Percentiles rank a stretch among this genome's conserved stretches.
These are phyloP conservation scores for Zaprionus taronus DNA, from an alignment of 1,140 invertebrate species.

Conservation along the genomic window DNA sequence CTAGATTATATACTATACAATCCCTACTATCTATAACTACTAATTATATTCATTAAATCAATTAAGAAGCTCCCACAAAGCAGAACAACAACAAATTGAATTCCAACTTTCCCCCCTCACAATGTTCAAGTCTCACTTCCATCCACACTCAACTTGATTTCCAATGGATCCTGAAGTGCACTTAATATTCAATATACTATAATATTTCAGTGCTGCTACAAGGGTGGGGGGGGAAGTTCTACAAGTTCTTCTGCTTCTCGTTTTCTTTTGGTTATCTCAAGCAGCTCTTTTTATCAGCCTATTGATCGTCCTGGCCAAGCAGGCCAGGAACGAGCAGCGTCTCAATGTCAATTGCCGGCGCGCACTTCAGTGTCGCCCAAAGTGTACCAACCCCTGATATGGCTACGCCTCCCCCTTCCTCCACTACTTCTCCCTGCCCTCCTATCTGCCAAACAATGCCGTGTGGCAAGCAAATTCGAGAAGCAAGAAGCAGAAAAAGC, in stretches of 20 bases:
- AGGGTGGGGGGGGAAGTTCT: background rate
- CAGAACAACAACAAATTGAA: constrained; percentile 1
- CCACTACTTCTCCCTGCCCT: background rate
- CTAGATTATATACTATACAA: too few species aligned
- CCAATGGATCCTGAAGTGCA: constrained; percentile 3
- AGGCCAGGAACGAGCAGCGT: background rate
- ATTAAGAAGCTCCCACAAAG: background rate
- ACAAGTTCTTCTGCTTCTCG: background rate
- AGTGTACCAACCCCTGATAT: background rate
- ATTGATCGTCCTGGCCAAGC: constrained; percentile 2
- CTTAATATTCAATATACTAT: constrained; percentile 7
- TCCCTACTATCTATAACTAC: too few species aligned
- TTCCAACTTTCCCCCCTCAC: too few species aligned
- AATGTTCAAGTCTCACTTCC: background rate
- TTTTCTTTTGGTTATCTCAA: background rate
- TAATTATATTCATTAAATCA: background rate
- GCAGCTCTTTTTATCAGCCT: constrained; percentile 6
- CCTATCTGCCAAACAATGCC: background rate
- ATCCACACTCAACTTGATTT: background rate
- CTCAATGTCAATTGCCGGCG: constrained; percentile 3
- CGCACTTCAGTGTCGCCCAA: background rate
- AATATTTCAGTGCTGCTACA: background rate
- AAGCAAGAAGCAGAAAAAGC: background rate
- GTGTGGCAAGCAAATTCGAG: constrained; percentile 33
- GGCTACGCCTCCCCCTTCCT: background rate